Conservation (phyloP, 2,888 invertebrate genomes). For the Rosalia funebris region DNA sequence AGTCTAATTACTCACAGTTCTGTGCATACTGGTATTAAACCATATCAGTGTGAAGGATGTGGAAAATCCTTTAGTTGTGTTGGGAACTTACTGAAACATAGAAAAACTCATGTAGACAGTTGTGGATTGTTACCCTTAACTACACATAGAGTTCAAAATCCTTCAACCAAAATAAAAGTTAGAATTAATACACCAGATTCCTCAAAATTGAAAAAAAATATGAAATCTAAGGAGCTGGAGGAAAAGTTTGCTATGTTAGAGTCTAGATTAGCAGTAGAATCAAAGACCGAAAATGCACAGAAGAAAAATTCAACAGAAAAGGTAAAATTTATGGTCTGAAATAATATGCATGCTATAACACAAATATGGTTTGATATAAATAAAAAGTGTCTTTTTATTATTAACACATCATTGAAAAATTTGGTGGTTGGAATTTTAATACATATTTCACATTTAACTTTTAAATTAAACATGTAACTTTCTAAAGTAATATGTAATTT, state of each 20-base stretch:
- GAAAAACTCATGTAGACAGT: conserved; percentile 63
- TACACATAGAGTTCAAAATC: conserved; percentile 55
- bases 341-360: too few species aligned
- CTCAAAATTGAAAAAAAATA: conserved; percentile 48
- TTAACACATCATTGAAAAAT: too few species aligned
- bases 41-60: conserved; percentile 66
- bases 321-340: conserved; percentile 2
- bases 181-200: conserved; percentile 55
- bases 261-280: neutral
- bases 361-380: too few species aligned
- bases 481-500: too few species aligned
- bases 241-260: conserved; percentile 40
- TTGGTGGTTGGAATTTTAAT: too few species aligned
- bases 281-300: neutral
- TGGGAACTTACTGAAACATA: conserved; percentile 66
- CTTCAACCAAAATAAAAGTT: conserved; percentile 55
- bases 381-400: too few species aligned
- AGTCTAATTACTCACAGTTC: conserved; percentile 66
- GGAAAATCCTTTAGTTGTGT: conserved; percentile 64
- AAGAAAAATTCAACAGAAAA: neutral
- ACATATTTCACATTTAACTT: too few species aligned
- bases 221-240: conserved; percentile 43
- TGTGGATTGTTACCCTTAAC: conserved; percentile 61
- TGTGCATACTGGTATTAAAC: conserved; percentile 64
- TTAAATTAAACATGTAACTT: too few species aligned